Evolutionary conservation across 2,797 vertebrate genomes (phyloP).

Genomic region (Menidia menidia): DNA sequence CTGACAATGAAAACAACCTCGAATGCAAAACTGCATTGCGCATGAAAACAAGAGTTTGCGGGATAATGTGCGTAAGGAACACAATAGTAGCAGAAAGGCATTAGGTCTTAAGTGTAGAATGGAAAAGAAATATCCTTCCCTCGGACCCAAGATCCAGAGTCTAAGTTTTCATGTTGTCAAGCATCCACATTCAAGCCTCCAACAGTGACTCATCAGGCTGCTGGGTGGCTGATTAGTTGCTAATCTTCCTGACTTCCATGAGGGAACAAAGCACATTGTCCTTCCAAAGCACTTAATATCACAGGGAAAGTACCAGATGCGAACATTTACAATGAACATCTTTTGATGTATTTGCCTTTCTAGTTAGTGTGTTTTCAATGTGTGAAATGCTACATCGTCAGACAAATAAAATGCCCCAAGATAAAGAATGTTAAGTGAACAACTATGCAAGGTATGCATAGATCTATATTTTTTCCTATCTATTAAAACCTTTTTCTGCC

Average conservation of each 20-base stretch:
- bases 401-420: neutral
- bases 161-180: slow-evolving; percentile 44
- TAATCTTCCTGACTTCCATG: slow-evolving; percentile 43
- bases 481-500: neutral
- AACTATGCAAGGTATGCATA: neutral
- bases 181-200: slow-evolving; percentile 39
- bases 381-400: slow-evolving; percentile 4
- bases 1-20: neutral
- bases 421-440: slow-evolving; percentile 9
- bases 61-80: slow-evolving; percentile 33
- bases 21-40: slow-evolving; percentile 1
- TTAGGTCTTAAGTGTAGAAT: slow-evolving; percentile 51
- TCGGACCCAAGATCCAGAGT: slow-evolving; percentile 52
- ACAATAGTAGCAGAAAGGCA: slow-evolving; percentile 38
- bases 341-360: slow-evolving; percentile 23
- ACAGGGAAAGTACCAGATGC: slow-evolving; percentile 33
- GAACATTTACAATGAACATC: slow-evolving; percentile 36
- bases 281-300: slow-evolving; percentile 32
- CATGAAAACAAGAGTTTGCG: neutral
- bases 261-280: slow-evolving; percentile 32
- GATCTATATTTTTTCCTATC: neutral
- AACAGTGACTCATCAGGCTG: slow-evolving; percentile 44
- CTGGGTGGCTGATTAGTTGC: slow-evolving; percentile 40
- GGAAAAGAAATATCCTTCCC: slow-evolving; percentile 47
- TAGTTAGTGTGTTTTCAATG: slow-evolving; percentile 6